Evolutionary conservation across 2,797 vertebrate species (phyloP).

Genomic region (Eptatretus atami): DNA sequence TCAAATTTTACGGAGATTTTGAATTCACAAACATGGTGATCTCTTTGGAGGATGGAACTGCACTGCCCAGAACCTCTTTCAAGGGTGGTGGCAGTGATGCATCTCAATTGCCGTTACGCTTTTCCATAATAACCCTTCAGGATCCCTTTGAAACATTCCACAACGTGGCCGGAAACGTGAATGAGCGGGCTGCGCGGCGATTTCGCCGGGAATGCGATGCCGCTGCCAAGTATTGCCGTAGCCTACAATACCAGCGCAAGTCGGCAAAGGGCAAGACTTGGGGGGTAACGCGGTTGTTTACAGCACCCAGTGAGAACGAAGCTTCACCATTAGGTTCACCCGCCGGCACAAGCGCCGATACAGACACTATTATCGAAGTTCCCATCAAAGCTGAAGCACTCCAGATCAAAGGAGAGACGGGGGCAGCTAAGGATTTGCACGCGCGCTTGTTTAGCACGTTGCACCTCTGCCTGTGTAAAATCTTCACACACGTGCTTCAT

Average conservation of each 20-base stretch:
- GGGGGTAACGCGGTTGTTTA: constrained; percentile 44
- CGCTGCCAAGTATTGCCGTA: constrained; percentile 41
- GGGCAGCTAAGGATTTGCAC: too few species aligned
- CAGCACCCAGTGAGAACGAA: constrained; percentile 13
- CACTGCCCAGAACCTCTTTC: too few species aligned
- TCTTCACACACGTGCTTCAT: too few species aligned
- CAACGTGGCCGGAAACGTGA: constrained; percentile 52
- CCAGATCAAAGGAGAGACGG: constrained; percentile 12
- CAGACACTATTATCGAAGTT: constrained; percentile 20
- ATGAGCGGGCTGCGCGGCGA: constrained; percentile 18
- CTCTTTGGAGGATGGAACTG: constrained; percentile 23
- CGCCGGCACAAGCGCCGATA: constrained; percentile 7
- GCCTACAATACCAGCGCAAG: constrained; percentile 34
- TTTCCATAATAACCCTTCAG: constrained; percentile 37
- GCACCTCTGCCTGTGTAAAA: too few species aligned
- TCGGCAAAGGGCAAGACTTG: constrained; percentile 35
- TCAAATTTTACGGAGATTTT: constrained; percentile 27
- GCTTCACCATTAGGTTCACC: constrained; percentile 7
- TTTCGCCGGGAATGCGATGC: constrained; percentile 28
- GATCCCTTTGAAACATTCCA: constrained; percentile 65
- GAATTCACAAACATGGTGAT: constrained; percentile 31
- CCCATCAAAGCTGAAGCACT: constrained; percentile 14
- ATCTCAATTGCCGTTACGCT: constrained; percentile 8
- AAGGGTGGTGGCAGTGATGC: too few species aligned
- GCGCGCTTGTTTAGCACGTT: too few species aligned